Base-by-base conservation (phyloP, 2,888 invertebrate species). In the Epistrophe grossulariae region DNA sequence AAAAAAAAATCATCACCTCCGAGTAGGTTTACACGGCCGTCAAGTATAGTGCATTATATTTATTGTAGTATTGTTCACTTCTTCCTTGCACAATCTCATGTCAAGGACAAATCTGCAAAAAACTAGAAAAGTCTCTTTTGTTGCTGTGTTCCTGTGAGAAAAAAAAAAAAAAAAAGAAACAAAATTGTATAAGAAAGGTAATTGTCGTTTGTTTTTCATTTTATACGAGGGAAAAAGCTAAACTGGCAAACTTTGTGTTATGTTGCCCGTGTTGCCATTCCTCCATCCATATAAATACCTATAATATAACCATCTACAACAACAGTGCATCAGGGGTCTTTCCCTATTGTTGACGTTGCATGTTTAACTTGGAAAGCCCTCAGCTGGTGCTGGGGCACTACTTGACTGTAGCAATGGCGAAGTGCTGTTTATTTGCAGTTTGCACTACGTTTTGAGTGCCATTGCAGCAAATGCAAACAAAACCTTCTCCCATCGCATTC, bases 361-460 rank as follows among this genome's bases (percentile, higher is more conserved):
- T 79, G 84, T 79, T 79, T 79, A 79, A 74, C 48, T 79, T 84
- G 70, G 71, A 84, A 70, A 84, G 74, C 74, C 79, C 79, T 79
- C 74, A 66, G 50, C 71, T 79, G 70, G 57, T 70, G 57, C 83
- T 76, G 74, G 43, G 70, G 71, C 74, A 84, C 76, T 84, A 84
- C 84, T 84, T 76, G 43, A 84, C 84, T 71, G 79, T 64, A 59
- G 79, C 79, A 84, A 79, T 79, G 74, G 64, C 74, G 43, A 68
- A 84, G 84, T 84, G 77, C 68, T 80, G 80, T 84, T 72, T 81
- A 84, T 81, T 80, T 81, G 76, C 60, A 84, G 52, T 84, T 80
- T 80, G 80, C 72, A 80, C 80, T 73, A 43, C 40, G 66, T 77
- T 62, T n/a, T 48, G 64, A 79, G 84, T 79, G 79, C 57, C 73